These are phyloP conservation scores for Glossophaga mutica DNA, from an alignment of 2,797 vertebrate species.

Conservation along the genomic window DNA sequence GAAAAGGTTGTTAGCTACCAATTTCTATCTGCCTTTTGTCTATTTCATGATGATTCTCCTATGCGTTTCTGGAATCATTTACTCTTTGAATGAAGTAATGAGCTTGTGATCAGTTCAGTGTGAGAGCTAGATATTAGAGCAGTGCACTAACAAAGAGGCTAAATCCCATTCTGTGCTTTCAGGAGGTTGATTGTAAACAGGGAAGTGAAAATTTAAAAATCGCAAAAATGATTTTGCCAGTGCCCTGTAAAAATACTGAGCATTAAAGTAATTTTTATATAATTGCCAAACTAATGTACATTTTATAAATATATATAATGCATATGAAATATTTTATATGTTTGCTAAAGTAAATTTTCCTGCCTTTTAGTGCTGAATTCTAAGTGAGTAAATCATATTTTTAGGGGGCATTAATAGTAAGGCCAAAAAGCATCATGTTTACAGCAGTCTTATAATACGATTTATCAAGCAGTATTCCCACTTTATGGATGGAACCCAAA, in stretches of 20 bases:
- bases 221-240: background rate
- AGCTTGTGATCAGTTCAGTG: background rate
- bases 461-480: background rate
- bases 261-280: background rate
- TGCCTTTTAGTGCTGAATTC: background rate
- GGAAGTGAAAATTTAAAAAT: background rate
- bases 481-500: background rate
- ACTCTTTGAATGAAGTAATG: conserved; percentile 4
- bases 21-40: conserved; percentile 18
- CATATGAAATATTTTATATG: background rate
- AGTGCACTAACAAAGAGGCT: background rate
- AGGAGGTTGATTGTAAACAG: background rate
- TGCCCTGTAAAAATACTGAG: background rate
- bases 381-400: conserved; percentile 11
- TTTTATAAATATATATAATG: background rate
- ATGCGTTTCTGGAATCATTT: conserved; percentile 18
- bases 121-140: background rate
- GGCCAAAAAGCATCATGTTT: conserved; percentile 1
- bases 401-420: background rate
- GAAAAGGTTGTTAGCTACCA: background rate
- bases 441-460: background rate
- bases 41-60: background rate
- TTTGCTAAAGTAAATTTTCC: background rate
- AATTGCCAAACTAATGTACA: background rate
- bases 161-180: background rate